Percentiles rank a stretch among this genome's conserved stretches.
Conservation (phyloP, 2,888 invertebrate species). For the Mycalesis mineus region DNA sequence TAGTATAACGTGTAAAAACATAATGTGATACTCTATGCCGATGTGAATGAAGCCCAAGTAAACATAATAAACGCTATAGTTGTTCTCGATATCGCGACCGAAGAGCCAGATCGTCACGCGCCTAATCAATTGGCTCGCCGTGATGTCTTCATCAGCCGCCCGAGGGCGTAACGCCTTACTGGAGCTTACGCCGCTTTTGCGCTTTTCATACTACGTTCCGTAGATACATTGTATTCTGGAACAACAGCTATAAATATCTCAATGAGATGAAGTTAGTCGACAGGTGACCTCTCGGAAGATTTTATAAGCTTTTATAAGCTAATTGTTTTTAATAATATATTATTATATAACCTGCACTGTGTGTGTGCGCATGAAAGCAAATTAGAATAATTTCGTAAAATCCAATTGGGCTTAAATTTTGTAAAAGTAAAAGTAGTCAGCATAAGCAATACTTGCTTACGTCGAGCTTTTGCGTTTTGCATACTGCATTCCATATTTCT, state of each 20-base stretch:
- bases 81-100: constrained; percentile 53
- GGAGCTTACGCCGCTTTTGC: constrained; percentile 32
- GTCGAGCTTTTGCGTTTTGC: too few relatives aligned
- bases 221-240: background rate
- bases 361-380: too few relatives aligned
- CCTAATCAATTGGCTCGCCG: constrained; percentile 74
- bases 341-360: too few relatives aligned
- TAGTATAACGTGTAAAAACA: too few relatives aligned
- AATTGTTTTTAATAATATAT: background rate
- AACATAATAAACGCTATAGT: background rate
- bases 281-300: background rate
- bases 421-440: too few relatives aligned
- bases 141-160: constrained; percentile 77
- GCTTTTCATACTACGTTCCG: constrained; percentile 15
- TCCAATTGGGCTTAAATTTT: too few relatives aligned
- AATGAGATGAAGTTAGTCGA: background rate
- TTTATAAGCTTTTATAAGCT: too few relatives aligned
- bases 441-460: too few relatives aligned
- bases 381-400: too few relatives aligned
- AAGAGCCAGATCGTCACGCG: constrained; percentile 63
- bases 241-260: constrained; percentile 1
- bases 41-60: too few relatives aligned
- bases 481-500: too few relatives aligned
- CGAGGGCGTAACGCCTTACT: constrained; percentile 71
- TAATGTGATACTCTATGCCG: too few relatives aligned